phyloP scores from a whole-genome alignment of 2,797 vertebrate genomes.

The Thripadectes ignobilis region DNA sequence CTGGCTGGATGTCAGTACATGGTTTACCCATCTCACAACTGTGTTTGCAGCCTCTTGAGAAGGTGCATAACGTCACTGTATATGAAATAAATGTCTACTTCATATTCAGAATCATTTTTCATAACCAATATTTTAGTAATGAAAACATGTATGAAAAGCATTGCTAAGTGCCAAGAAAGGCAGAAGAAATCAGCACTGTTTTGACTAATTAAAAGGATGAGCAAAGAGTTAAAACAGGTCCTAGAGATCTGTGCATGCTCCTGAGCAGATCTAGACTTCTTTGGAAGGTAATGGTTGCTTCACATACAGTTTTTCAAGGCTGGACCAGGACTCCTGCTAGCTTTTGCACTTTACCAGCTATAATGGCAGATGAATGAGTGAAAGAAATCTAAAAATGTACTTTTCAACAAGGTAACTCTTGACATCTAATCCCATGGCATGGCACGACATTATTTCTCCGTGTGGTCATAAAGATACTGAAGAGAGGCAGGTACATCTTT shows the following conservation, averaged over 20 bases:
- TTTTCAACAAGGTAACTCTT: neutral
- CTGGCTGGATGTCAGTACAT: neutral
- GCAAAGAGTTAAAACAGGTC: neutral
- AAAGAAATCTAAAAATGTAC: neutral
- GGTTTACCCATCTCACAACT: neutral
- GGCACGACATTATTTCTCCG: neutral
- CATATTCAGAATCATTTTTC: neutral
- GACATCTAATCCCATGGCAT: neutral
- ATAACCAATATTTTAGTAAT: neutral
- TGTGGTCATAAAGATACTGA: neutral
- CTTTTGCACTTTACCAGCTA: neutral
- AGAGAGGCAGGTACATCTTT: neutral
- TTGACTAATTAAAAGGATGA: neutral
- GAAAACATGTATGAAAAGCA: neutral
- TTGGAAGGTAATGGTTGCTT: neutral
- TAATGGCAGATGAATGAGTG: neutral
- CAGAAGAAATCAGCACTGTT: neutral
- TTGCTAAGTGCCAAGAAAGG: neutral
- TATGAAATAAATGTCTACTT: neutral
- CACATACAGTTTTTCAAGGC: neutral
- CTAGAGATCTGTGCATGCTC: neutral
- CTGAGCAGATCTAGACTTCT: neutral
- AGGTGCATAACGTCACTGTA: neutral
- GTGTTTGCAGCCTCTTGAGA: neutral
- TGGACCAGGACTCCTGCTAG: neutral